A percentile compares a stretch with the other conserved stretches of the same genome.
Evolutionary conservation across 2,113 vertebrate genomes (phyloP).

Genomic region (Vulpes ferrilata): DNA sequence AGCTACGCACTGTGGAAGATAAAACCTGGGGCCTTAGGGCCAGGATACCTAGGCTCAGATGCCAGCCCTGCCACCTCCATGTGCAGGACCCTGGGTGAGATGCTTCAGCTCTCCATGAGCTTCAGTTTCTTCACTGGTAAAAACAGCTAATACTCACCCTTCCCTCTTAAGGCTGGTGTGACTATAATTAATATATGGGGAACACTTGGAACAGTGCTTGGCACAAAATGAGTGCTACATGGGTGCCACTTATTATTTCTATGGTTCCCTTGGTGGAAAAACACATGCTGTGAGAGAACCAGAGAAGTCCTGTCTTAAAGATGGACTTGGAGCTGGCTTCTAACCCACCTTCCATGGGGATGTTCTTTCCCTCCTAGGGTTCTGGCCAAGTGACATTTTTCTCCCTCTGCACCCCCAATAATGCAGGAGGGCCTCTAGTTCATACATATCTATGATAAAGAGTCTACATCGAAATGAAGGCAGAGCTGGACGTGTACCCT

Average conservation of each 20-base stretch:
- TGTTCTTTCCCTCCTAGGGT: neutral
- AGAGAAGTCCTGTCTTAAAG: neutral
- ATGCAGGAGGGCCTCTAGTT: neutral
- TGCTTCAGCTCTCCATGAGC: neutral
- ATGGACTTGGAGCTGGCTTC: neutral
- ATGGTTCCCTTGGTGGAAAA: neutral
- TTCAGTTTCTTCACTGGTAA: neutral
- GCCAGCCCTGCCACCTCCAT: neutral
- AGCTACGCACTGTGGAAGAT: neutral
- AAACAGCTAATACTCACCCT: neutral
- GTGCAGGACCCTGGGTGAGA: neutral
- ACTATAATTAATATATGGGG: neutral
- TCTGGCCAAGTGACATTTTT: neutral
- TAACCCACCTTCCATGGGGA: neutral
- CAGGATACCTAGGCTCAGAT: neutral
- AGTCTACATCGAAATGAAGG: no score
- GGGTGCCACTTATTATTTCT: neutral
- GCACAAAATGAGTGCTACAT: neutral
- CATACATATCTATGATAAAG: fast-evolving
- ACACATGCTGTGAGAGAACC: neutral
- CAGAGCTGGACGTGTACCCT: neutral
- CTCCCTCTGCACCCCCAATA: no score
- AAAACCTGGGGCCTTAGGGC: neutral
- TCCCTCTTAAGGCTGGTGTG: neutral
- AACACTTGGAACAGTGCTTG: neutral